phyloP scores from a whole-genome alignment of 2,797 vertebrate genomes.

The Phataginus tricuspis region DNA sequence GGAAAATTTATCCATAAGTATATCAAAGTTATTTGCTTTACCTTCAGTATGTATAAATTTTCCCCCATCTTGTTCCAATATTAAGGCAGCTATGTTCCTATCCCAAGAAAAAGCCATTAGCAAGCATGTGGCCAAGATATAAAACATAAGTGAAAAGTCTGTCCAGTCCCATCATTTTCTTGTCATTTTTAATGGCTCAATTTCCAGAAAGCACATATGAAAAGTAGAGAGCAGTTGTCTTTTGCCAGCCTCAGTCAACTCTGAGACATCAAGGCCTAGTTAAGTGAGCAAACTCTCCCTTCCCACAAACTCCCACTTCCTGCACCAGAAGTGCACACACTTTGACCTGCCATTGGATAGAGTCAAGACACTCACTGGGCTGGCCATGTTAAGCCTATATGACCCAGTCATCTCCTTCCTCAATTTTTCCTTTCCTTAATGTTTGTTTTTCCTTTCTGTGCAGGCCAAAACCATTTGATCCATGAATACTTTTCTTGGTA shows the following conservation, averaged over 20 bases:
- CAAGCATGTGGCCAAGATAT: neutral
- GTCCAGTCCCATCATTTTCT: neutral
- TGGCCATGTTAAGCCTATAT: neutral
- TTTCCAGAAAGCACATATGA: neutral
- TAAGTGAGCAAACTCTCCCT: neutral
- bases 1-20: neutral
- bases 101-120: neutral
- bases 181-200: neutral
- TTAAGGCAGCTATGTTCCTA: neutral
- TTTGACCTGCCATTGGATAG: conserved; percentile 11
- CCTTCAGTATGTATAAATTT: neutral
- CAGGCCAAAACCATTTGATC: conserved; percentile 58
- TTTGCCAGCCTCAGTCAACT: neutral
- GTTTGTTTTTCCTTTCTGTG: neutral
- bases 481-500: conserved; percentile 22
- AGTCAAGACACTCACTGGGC: neutral
- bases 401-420: neutral
- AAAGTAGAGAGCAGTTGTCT: neutral
- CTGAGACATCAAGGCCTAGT: neutral
- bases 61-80: neutral
- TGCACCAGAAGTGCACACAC: neutral
- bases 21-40: neutral
- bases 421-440: neutral
- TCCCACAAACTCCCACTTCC: neutral
- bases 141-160: neutral